Conservation (phyloP, 1,140 invertebrate genomes). For the Drosophila eugracilis region DNA sequence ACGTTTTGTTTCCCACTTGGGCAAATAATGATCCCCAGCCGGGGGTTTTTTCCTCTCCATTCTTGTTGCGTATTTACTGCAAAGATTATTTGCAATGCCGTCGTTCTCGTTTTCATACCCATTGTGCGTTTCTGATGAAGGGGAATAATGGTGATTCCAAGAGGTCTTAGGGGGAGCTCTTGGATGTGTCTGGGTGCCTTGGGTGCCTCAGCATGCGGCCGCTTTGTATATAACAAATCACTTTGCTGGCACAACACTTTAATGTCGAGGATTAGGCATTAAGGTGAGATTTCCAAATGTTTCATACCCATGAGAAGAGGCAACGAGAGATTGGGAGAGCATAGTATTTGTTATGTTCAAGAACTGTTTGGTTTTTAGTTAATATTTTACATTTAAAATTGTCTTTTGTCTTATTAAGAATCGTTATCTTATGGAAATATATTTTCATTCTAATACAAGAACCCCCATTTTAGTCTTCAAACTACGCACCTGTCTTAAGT, state of each 20-base stretch:
- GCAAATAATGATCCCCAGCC: constrained; percentile 82
- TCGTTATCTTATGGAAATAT: no score
- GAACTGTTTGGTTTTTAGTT: no score
- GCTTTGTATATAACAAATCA: constrained; percentile 81
- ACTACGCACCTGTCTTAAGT: constrained; percentile 18
- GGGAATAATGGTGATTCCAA: constrained; percentile 39
- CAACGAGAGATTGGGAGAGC: not conserved
- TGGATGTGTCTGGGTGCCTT: not conserved
- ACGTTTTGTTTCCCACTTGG: constrained; percentile 82
- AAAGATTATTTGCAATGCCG: constrained; percentile 82
- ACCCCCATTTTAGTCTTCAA: not conserved
- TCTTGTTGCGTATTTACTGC: constrained; percentile 76
- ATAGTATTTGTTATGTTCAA: not conserved
- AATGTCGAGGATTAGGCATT: constrained; percentile 80
- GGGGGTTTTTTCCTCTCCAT: constrained; percentile 40
- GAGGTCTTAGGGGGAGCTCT: constrained; percentile 3
- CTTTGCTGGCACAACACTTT: constrained; percentile 81
- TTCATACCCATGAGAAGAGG: not conserved
- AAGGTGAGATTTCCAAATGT: constrained; percentile 73
- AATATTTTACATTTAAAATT: no score
- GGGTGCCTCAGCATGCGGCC: constrained; percentile 49
- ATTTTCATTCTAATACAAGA: not conserved
- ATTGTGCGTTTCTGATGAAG: constrained; percentile 52
- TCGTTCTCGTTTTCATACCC: constrained; percentile 47
- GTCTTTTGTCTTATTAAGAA: no score